Evolutionary conservation across 2,888 invertebrate genomes (phyloP).

Genomic region (Amphipyra tragopoginis): DNA sequence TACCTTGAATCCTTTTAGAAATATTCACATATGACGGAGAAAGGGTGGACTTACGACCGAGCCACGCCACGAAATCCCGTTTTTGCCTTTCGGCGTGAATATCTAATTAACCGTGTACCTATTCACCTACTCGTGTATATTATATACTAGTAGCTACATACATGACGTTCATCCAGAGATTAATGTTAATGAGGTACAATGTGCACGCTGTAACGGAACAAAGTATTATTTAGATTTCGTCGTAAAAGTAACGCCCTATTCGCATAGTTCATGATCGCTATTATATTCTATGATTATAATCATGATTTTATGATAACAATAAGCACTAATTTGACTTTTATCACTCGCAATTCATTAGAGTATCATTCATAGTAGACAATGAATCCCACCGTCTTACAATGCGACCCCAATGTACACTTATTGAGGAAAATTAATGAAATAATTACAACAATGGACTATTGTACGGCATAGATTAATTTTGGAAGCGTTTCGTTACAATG

Average conservation of each 20-base stretch:
- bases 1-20: constrained; percentile 37
- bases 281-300: no score
- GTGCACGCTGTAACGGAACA: constrained; percentile 16
- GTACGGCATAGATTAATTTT: constrained; percentile 53
- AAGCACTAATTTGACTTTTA: constrained; percentile 32
- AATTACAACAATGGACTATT: constrained; percentile 52
- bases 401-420: constrained; percentile 41
- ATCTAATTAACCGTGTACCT: constrained; percentile 52
- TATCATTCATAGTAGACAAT: constrained; percentile 41
- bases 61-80: constrained; percentile 45
- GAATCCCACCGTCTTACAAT: constrained; percentile 35
- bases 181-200: constrained; percentile 37
- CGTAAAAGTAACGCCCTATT: constrained; percentile 7
- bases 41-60: constrained; percentile 38
- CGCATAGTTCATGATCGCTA: background rate
- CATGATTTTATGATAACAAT: constrained; percentile 7
- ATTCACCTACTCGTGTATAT: constrained; percentile 20
- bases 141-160: constrained; percentile 12
- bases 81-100: constrained; percentile 54
- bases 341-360: constrained; percentile 25
- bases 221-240: no score
- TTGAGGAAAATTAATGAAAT: constrained; percentile 55
- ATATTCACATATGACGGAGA: constrained; percentile 41
- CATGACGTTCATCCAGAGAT: constrained; percentile 23
- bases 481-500: constrained; percentile 34